Evolutionary conservation across 2,888 invertebrate species (phyloP).

Genomic region (Ectemnius cavifrons): DNA sequence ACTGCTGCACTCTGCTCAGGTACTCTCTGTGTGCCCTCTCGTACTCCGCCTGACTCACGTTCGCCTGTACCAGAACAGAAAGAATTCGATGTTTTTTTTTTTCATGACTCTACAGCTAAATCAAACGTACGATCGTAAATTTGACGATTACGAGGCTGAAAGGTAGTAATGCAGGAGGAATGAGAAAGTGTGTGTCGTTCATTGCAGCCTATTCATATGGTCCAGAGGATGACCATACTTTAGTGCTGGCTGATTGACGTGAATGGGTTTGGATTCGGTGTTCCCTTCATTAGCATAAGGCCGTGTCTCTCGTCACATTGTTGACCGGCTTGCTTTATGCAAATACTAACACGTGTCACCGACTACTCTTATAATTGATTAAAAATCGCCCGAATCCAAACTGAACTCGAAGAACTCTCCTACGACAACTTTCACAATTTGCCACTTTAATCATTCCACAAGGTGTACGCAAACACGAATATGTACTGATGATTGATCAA

Average conservation of each 20-base stretch:
- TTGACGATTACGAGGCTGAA: slow-evolving; percentile 5
- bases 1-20: slow-evolving; percentile 74
- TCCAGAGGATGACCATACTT: no score
- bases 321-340: no score
- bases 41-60: slow-evolving; percentile 84
- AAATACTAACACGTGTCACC: no score
- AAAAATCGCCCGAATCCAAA: no score
- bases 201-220: background rate
- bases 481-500: background rate
- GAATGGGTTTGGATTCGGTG: no score
- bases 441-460: no score
- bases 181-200: background rate
- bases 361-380: no score
- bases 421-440: no score
- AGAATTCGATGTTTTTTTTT: background rate
- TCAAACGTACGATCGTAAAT: background rate
- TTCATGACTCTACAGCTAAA: background rate
- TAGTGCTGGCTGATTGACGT: no score
- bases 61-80: slow-evolving; percentile 78
- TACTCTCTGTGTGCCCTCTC: slow-evolving; percentile 82
- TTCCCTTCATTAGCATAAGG: no score
- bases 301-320: no score
- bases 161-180: background rate
- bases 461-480: background rate
- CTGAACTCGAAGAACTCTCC: no score